Base-by-base conservation (phyloP, 2,797 vertebrate species). In the Paratrypauchen microcephalus region DNA sequence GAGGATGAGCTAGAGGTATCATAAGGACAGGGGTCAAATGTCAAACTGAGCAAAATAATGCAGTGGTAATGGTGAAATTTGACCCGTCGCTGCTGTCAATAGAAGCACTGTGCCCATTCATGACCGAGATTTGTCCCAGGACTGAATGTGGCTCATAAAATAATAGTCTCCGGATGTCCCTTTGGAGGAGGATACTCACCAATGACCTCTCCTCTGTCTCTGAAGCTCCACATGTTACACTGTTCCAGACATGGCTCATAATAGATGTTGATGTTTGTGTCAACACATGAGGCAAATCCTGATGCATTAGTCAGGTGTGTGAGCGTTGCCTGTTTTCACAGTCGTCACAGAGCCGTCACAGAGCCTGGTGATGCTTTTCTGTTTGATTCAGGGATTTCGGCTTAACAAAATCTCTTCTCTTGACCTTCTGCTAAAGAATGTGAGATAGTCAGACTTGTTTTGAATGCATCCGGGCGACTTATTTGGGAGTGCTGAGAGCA, bases 341-440 rank as follows among this genome's bases (percentile, higher is more conserved):
- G 39, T 63, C 6, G n/a, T 23, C 21, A 12, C 52, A 23, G 18
- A 60, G 58, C 16, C 48, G 8, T 24, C 24, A n/a, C 32, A 16
- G 19, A 36, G 24, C 21, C 56, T 61, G 26, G 28, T 7, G 54
- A 47, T 28, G 48, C 19, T 32, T 66, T 55, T 65, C 52, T 72
- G 36, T 48, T 64, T 58, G 30, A 7, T 32, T 19, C 57, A 59
- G 30, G 26, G 16, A 59, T 70, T 73, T 73, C 41, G 24, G 39
- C 39, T 41, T 41, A 41, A 41, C 52, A 69, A 68, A 81, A 73
- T 28, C n/a, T 68, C 56, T 21, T 76, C 48, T 54, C 71, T 12
- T 50, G 32, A 23, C 48, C 61, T 73, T 78, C 48, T 71, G 55
- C 73, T 63, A 70, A 77, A 76, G 81, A 73, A 79, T 45, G 65